Evolutionary conservation across 2,113 vertebrate species (phyloP).

Genomic region (Girardinichthys multiradiatus): DNA sequence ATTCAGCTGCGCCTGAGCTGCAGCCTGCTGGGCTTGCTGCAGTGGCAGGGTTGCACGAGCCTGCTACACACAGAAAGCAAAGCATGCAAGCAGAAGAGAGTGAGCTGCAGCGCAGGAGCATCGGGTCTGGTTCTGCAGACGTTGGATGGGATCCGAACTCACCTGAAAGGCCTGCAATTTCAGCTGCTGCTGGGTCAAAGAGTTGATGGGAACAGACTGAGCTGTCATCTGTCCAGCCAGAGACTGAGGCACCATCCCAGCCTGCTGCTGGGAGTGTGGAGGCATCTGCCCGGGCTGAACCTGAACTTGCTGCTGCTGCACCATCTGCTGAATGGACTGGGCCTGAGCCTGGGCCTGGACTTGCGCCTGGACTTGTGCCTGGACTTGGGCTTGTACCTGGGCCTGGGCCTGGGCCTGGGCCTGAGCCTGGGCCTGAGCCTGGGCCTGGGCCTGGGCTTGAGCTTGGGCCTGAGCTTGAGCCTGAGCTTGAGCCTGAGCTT

Average conservation of each 20-base stretch:
- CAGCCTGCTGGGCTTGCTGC: slow-evolving; percentile 80
- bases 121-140: not conserved
- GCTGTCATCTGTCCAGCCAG: slow-evolving; percentile 68
- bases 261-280: slow-evolving; percentile 79
- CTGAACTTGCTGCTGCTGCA: slow-evolving; percentile 73
- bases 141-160: slow-evolving; percentile 5
- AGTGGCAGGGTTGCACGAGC: slow-evolving; percentile 76
- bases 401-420: slow-evolving; percentile 70
- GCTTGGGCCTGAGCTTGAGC: too few relatives aligned
- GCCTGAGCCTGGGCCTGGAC: slow-evolving; percentile 79
- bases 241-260: slow-evolving; percentile 73
- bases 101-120: not conserved
- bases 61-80: slow-evolving; percentile 49
- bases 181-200: slow-evolving; percentile 71
- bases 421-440: too few relatives aligned
- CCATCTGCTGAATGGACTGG: slow-evolving; percentile 83
- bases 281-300: slow-evolving; percentile 73
- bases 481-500: slow-evolving; percentile 71
- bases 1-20: slow-evolving; percentile 73
- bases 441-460: too few relatives aligned
- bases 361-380: slow-evolving; percentile 78
- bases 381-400: slow-evolving; percentile 80
- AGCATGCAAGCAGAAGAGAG: slow-evolving; percentile 20
- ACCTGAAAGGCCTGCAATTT: slow-evolving; percentile 79
- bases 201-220: slow-evolving; percentile 70